A percentile compares a stretch with the other conserved stretches of the same genome.
phyloP scores from a whole-genome alignment of 2,113 vertebrate species.

The Dasyurus viverrinus region DNA sequence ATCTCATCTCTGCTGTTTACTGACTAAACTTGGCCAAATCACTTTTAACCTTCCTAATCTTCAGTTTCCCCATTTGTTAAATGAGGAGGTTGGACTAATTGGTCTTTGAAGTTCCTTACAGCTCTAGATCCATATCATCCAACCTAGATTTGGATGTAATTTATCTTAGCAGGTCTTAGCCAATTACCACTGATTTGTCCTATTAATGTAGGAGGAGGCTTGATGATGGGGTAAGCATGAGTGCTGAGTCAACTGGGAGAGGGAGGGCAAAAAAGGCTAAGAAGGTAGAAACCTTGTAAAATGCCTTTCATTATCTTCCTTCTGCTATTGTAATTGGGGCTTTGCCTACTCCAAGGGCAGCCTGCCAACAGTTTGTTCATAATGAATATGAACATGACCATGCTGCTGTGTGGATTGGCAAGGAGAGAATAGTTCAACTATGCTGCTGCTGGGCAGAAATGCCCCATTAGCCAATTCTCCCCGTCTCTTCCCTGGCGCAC shows the following conservation, averaged over 20 bases:
- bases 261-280: conserved; percentile 12
- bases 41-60: background rate
- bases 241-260: conserved; percentile 41
- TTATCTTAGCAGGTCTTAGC: background rate
- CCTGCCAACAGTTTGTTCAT: conserved; percentile 50
- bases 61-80: background rate
- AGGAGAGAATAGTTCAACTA: background rate
- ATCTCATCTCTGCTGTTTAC: background rate
- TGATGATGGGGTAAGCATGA: conserved; percentile 2
- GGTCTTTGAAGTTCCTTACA: background rate
- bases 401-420: conserved; percentile 55
- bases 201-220: background rate
- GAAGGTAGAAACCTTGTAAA: conserved; percentile 48
- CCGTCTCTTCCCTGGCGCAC: conserved; percentile 16
- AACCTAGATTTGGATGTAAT: background rate
- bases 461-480: conserved; percentile 10
- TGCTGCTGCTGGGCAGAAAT: conserved; percentile 16
- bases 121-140: background rate
- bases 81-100: background rate
- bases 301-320: conserved; percentile 48
- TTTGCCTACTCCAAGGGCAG: conserved; percentile 44
- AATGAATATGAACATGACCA: conserved; percentile 53
- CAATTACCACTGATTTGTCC: background rate
- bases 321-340: conserved; percentile 20
- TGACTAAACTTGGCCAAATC: background rate